Evolutionary conservation across 1,140 invertebrate species (phyloP).

Genomic region (Drosophila subobscura): DNA sequence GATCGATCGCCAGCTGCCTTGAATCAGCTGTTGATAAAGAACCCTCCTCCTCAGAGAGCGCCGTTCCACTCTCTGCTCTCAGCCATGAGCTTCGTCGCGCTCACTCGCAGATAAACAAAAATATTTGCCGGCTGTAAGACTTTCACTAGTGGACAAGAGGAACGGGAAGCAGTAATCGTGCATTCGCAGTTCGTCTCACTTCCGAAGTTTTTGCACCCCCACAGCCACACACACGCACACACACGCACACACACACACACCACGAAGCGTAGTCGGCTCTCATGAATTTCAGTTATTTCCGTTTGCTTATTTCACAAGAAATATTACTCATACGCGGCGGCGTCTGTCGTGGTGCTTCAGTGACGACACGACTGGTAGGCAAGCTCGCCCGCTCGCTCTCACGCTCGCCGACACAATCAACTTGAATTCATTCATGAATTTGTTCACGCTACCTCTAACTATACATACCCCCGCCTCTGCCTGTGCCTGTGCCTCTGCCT

Average conservation of each 20-base stretch:
- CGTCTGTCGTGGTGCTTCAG: constrained; percentile 24
- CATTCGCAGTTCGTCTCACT: constrained; percentile 3
- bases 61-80: constrained; percentile 5
- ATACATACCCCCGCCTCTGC: not conserved
- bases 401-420: constrained; percentile 16
- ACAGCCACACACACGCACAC: constrained; percentile 1
- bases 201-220: constrained; percentile 32
- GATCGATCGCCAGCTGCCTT: too few species aligned
- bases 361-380: constrained; percentile 17
- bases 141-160: constrained; percentile 23
- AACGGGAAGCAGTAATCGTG: too few species aligned
- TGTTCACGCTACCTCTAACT: not conserved
- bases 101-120: constrained; percentile 50
- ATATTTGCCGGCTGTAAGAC: constrained; percentile 45
- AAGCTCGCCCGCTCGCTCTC: constrained; percentile 25
- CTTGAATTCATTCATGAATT: constrained; percentile 56
- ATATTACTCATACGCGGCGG: constrained; percentile 76
- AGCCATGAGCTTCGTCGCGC: not conserved
- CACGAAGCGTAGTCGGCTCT: not conserved
- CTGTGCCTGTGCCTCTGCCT: constrained; percentile 1
- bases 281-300: constrained; percentile 80
- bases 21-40: too few species aligned
- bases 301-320: constrained; percentile 78
- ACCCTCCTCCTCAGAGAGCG: too few species aligned
- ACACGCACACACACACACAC: not conserved